Conservation (phyloP, 30 jellyfish, hydroid and myxozoan genomes). For the Chrysaora quinquecirrha region DNA sequence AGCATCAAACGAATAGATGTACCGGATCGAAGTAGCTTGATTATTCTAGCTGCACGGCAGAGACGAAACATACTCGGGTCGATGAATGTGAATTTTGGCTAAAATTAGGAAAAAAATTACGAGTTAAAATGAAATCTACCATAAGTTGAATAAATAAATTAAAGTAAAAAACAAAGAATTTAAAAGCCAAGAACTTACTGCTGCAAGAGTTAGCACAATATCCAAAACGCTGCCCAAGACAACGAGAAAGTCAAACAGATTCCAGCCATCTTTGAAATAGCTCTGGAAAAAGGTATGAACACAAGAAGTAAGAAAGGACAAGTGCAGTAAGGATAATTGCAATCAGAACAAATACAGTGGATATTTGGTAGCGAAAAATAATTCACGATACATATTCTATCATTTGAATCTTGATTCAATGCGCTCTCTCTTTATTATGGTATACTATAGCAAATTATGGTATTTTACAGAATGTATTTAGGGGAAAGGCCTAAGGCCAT, state of each 20-base stretch:
- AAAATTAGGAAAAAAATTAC: not conserved
- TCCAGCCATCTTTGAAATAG: conserved; percentile 95
- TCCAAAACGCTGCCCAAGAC: conserved; percentile 90
- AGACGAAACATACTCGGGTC: conserved; percentile 95
- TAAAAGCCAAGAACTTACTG: conserved; percentile 14
- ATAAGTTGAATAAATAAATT: not conserved
- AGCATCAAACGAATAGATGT: conserved; percentile 90
- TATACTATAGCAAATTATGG: too few species aligned
- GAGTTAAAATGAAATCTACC: not conserved
- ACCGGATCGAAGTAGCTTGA: conserved; percentile 88
- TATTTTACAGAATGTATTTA: too few species aligned
- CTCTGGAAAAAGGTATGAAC: conserved; percentile 75
- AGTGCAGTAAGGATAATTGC: too few species aligned
- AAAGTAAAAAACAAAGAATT: not conserved
- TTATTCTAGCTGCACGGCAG: conserved; percentile 97
- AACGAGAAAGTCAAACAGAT: conserved; percentile 85
- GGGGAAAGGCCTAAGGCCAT: too few species aligned
- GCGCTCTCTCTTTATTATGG: too few species aligned
- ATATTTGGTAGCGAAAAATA: too few species aligned
- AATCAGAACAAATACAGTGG: too few species aligned
- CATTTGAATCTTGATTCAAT: too few species aligned
- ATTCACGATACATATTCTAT: too few species aligned
- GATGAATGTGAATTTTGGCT: conserved; percentile 1
- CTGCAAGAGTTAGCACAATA: conserved; percentile 46
- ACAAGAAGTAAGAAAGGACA: not conserved